Evolutionary conservation across 2,113 vertebrate genomes (phyloP).

Genomic region (Sisor rabdophorus): DNA sequence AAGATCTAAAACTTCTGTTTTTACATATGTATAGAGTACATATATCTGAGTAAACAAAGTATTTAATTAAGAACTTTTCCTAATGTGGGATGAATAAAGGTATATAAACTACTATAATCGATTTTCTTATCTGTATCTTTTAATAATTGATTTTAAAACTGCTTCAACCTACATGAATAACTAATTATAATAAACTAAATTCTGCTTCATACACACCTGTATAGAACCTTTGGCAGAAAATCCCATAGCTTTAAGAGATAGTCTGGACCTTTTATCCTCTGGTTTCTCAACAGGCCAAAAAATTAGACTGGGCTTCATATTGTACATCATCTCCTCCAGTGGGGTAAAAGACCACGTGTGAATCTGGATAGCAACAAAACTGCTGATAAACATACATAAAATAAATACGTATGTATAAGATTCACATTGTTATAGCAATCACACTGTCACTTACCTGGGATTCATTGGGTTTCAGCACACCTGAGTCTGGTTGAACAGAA

Average conservation of each 20-base stretch:
- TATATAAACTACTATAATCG: not conserved
- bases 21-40: not conserved
- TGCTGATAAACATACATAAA: not conserved
- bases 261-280: slow-evolving; percentile 51
- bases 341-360: slow-evolving; percentile 86
- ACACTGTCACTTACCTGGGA: slow-evolving; percentile 65
- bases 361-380: slow-evolving; percentile 62
- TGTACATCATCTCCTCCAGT: slow-evolving; percentile 69
- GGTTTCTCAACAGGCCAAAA: slow-evolving; percentile 69
- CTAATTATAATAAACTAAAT: not conserved
- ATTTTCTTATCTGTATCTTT: not conserved
- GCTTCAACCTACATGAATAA: not conserved
- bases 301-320: slow-evolving; percentile 67
- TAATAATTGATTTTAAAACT: not conserved
- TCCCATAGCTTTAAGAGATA: slow-evolving; percentile 73
- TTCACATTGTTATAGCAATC: not conserved
- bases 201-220: slow-evolving; percentile 59
- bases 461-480: slow-evolving; percentile 81
- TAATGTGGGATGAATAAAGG: no score
- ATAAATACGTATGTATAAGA: not conserved
- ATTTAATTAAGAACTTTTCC: not conserved
- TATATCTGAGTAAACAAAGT: not conserved
- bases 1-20: not conserved
- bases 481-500: slow-evolving; percentile 73
- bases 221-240: slow-evolving; percentile 67